Evolutionary conservation across 2,888 invertebrate genomes (phyloP).

Genomic region (Phyllotreta cruciferae): DNA sequence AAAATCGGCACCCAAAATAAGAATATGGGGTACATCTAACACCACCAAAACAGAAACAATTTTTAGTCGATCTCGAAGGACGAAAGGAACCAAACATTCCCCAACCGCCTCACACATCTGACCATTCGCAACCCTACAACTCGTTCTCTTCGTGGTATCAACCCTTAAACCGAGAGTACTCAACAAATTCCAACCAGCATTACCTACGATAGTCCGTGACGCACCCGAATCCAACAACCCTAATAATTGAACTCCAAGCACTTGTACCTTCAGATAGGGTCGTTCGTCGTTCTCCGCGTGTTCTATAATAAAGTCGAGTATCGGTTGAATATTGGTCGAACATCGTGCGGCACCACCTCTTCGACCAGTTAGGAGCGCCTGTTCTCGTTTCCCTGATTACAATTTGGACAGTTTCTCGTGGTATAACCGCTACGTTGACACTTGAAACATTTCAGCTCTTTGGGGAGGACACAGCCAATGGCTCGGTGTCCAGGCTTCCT

Average conservation of each 20-base stretch:
- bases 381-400: slow-evolving; percentile 12
- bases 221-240: slow-evolving; percentile 34
- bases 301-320: slow-evolving; percentile 32
- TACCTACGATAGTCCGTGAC: slow-evolving; percentile 26
- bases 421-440: slow-evolving; percentile 1
- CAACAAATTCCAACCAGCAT: slow-evolving; percentile 25
- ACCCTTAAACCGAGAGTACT: slow-evolving; percentile 15
- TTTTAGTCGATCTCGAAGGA: slow-evolving; percentile 20
- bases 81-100: slow-evolving; percentile 18
- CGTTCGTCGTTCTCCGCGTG: slow-evolving; percentile 11
- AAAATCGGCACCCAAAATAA: slow-evolving; percentile 3
- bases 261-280: slow-evolving; percentile 19
- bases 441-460: neutral
- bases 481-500: slow-evolving; percentile 12
- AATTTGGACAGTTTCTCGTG: slow-evolving; percentile 6
- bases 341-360: neutral
- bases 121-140: slow-evolving; percentile 33
- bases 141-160: slow-evolving; percentile 9
- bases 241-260: slow-evolving; percentile 16
- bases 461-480: neutral
- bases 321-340: neutral
- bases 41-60: slow-evolving; percentile 24
- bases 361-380: slow-evolving; percentile 2
- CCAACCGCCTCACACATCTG: slow-evolving; percentile 23
- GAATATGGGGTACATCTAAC: neutral